Evolutionary conservation across 2,888 invertebrate species (phyloP), one percentile per base, ranked within the genome.

Genomic region (Amblyteles armatorius): DNA sequence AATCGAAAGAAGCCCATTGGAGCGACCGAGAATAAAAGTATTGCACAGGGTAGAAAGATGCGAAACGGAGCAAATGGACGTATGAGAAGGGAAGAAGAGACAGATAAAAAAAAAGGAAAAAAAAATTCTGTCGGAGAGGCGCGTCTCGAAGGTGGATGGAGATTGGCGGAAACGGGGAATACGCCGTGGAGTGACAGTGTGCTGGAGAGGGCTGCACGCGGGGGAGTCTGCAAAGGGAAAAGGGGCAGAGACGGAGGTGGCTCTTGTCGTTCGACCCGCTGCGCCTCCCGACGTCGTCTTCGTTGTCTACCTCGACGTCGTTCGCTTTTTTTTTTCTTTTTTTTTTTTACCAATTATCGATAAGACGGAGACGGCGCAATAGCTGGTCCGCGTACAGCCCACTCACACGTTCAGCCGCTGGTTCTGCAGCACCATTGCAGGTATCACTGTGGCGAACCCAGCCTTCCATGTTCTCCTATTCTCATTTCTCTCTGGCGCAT

Each of bases 361-460:
- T 92, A 92, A 92, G 90, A 91, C 89, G 88, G 90, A 89, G 90
- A 91, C 89, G 90, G 91, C 90, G 90, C 90, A 89, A 90, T 90
- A 76, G 65, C 36, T 40, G 78, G 50, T 74, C 87, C 87, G 89
- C 88, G 88, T 86, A 84, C 86, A 79, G 82, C 76, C 57, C 73
- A 71, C 50, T 60, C 69, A 33, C 29, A 13, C 52, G 63, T 52
- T 76, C 33, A 50, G n/a, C 29, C 67, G 44, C 63, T 60, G 16
- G 13, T 48, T 48, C 44, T 48, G 13, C 82, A 48, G 40, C 48
- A 29, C 78, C 79, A 79, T 50, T 88, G 83, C 74, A 69, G 74
- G 71, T 33, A 65, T 79, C 69, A 74, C 55, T 40, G 76, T 55
- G 55, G 72, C 60, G 71, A 22, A 57, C 79, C 52, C 33, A 83